Evolutionary conservation across 2,113 vertebrate genomes (phyloP).

Genomic region (Reinhardtius hippoglossoides): DNA sequence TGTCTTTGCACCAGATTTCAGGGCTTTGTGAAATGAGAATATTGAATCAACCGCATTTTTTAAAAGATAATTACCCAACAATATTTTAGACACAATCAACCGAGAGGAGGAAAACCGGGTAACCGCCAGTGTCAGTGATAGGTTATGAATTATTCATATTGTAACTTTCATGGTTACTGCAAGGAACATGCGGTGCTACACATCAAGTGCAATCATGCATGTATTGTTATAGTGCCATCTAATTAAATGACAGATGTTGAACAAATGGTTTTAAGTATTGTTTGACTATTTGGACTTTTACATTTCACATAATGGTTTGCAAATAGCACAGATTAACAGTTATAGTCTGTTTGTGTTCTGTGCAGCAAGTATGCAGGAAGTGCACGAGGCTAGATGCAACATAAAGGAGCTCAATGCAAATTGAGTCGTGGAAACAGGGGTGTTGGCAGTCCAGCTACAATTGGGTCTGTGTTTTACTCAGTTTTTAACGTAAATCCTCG

Average conservation of each 20-base stretch:
- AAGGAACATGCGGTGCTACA: constrained; percentile 18
- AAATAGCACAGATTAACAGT: background rate
- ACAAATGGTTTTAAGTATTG: background rate
- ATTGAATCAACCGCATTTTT: constrained; percentile 19
- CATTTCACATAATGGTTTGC: background rate
- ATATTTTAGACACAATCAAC: background rate
- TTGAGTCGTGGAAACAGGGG: too few relatives aligned
- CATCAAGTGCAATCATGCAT: background rate
- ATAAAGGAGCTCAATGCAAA: too few relatives aligned
- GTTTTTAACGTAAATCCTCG: too few relatives aligned
- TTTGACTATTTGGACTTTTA: too few relatives aligned
- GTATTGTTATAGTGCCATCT: background rate
- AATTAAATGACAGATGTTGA: background rate
- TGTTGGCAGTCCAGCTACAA: background rate
- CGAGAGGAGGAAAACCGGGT: background rate
- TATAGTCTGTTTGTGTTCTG: background rate
- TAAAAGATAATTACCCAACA: constrained; percentile 28
- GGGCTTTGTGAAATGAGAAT: constrained; percentile 45
- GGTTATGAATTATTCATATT: constrained; percentile 31
- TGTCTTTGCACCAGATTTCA: constrained; percentile 40
- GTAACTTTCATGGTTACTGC: constrained; percentile 9
- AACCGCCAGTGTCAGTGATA: background rate
- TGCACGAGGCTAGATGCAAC: background rate
- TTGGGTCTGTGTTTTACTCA: background rate
- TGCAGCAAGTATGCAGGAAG: background rate